A percentile compares a stretch with the other conserved stretches of the same genome.
phyloP scores from a whole-genome alignment of 2,888 invertebrate genomes.

The Timandra comae region DNA sequence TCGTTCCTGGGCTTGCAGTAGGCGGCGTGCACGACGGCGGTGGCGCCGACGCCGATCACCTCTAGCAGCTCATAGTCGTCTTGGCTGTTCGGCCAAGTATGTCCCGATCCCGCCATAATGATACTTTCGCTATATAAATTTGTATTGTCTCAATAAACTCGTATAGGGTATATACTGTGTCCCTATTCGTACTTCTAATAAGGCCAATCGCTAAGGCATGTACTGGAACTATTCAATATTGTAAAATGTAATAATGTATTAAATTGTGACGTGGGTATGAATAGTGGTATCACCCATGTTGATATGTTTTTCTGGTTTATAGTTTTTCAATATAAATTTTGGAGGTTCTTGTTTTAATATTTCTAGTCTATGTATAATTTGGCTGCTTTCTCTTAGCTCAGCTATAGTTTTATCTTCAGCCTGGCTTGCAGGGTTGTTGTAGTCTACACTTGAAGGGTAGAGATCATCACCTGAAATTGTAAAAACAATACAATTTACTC shows the following conservation, averaged over 20 bases:
- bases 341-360: slow-evolving; percentile 13
- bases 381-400: slow-evolving; percentile 43
- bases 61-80: slow-evolving; percentile 96
- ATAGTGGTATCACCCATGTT: slow-evolving; percentile 52
- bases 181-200: slow-evolving; percentile 43
- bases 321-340: slow-evolving; percentile 44
- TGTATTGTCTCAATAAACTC: slow-evolving; percentile 17
- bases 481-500: slow-evolving; percentile 1
- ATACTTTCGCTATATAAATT: slow-evolving; percentile 12
- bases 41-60: slow-evolving; percentile 97
- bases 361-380: slow-evolving; percentile 50
- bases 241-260: slow-evolving; percentile 21
- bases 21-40: slow-evolving; percentile 98
- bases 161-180: slow-evolving; percentile 17
- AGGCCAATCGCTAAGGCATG: slow-evolving; percentile 51
- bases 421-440: slow-evolving; percentile 31
- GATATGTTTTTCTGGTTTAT: slow-evolving; percentile 50
- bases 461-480: slow-evolving; percentile 69
- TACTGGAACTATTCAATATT: slow-evolving; percentile 24
- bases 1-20: slow-evolving; percentile 95
- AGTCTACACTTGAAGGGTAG: slow-evolving; percentile 61
- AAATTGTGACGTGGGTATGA: slow-evolving; percentile 24
- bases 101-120: slow-evolving; percentile 54
- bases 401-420: slow-evolving; percentile 45
- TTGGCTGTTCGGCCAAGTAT: slow-evolving; percentile 92